A percentile compares a stretch with the other conserved stretches of the same genome.
phyloP scores from a whole-genome alignment of 2,888 invertebrate species.

The Temnothorax unifasciatus region DNA sequence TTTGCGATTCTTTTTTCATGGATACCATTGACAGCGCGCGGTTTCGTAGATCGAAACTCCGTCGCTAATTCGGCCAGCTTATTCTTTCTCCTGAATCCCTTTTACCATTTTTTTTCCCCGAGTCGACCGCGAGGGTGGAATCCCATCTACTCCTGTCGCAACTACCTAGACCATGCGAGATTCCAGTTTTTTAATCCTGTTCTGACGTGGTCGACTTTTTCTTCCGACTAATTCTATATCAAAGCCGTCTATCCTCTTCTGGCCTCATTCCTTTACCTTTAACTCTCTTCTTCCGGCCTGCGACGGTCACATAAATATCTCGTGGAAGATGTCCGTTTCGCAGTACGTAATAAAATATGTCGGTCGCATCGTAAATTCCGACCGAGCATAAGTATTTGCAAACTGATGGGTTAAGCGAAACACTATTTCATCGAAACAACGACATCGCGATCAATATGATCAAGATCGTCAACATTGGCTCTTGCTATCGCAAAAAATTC shows the following conservation, averaged over 20 bases:
- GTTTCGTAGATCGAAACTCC: conserved; percentile 45
- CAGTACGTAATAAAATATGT: conserved; percentile 83
- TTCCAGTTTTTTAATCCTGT: conserved; percentile 44
- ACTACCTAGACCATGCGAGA: conserved; percentile 28
- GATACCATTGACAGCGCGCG: conserved; percentile 58
- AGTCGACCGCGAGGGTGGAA: conserved; percentile 8
- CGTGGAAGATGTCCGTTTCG: conserved; percentile 78
- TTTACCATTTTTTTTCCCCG: conserved; percentile 75
- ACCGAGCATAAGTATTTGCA: conserved; percentile 77
- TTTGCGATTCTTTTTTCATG: conserved; percentile 77
- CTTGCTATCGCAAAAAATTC: not conserved
- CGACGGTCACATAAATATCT: conserved; percentile 81
- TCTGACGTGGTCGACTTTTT: conserved; percentile 47
- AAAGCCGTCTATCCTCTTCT: conserved; percentile 37
- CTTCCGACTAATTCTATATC: conserved; percentile 53
- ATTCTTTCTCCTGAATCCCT: conserved; percentile 73
- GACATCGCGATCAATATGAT: conserved; percentile 13
- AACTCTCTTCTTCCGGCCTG: conserved; percentile 71
- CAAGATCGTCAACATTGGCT: not conserved
- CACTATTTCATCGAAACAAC: conserved; percentile 56
- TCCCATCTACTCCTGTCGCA: conserved; percentile 35
- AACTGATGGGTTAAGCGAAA: conserved; percentile 72
- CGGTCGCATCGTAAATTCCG: conserved; percentile 82
- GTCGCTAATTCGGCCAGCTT: conserved; percentile 41
- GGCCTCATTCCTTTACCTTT: conserved; percentile 61